Conservation (phyloP, 2,113 vertebrate species). For the Labrus mixtus region DNA sequence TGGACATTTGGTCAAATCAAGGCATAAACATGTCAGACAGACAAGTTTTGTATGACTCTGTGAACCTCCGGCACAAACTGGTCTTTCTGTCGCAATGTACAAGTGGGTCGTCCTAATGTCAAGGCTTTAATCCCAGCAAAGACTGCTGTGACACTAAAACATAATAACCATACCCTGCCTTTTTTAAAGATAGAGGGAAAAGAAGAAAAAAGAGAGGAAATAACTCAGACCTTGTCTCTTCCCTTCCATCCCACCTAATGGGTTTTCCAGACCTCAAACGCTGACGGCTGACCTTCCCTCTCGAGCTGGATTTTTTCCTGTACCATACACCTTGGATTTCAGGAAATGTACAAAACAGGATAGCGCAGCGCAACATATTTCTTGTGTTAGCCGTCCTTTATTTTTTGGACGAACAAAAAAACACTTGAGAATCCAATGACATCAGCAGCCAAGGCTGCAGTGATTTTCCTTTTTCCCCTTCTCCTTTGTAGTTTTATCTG, state of each 20-base stretch:
- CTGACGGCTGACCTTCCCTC: conserved; percentile 62
- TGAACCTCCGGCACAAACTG: background rate
- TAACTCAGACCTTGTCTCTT: conserved; percentile 71
- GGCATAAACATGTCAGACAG: background rate
- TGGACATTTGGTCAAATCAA: background rate
- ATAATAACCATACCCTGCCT: background rate
- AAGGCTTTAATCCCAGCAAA: conserved; percentile 73
- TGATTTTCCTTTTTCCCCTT: conserved; percentile 34
- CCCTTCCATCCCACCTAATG: conserved; percentile 72
- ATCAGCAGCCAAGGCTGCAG: conserved; percentile 60
- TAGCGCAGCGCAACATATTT: conserved; percentile 69
- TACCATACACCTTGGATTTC: conserved; percentile 73
- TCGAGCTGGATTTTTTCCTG: conserved; percentile 67
- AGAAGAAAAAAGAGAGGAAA: conserved; percentile 66
- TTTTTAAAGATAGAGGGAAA: conserved; percentile 67
- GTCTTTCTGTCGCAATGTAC: conserved; percentile 41
- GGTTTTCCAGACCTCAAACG: conserved; percentile 74
- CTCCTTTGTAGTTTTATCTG: conserved; percentile 1
- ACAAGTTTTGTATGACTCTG: background rate
- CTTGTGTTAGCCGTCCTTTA: conserved; percentile 50
- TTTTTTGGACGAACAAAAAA: conserved; percentile 18
- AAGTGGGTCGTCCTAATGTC: conserved; percentile 66
- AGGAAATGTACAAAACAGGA: conserved; percentile 82
- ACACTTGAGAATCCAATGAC: conserved; percentile 59
- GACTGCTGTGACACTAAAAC: conserved; percentile 51